These are phyloP conservation scores for Drosophila sucinea DNA, from an alignment of 1,140 invertebrate genomes.

Conservation along the genomic window DNA sequence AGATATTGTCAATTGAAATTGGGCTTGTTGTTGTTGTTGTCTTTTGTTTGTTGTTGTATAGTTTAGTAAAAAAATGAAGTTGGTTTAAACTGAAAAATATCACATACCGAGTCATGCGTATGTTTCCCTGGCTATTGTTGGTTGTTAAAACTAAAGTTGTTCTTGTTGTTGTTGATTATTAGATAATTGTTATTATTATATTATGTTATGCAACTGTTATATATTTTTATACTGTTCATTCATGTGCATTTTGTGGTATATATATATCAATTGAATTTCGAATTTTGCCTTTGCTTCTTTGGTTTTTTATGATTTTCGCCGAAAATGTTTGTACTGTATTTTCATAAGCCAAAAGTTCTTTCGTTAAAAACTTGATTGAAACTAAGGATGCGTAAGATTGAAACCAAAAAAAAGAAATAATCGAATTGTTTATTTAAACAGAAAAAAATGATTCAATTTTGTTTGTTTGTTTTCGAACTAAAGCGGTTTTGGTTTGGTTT, in stretches of 20 bases:
- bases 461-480: conserved; percentile 40
- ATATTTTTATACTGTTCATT: conserved; percentile 66
- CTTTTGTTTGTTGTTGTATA: conserved; percentile 53
- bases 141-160: conserved; percentile 79
- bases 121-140: conserved; percentile 83
- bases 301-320: conserved; percentile 22
- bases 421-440: conserved; percentile 23
- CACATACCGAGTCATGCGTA: conserved; percentile 82
- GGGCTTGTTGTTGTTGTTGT: conserved; percentile 59
- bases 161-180: conserved; percentile 46
- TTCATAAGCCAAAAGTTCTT: conserved; percentile 74
- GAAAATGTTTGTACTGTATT: conserved; percentile 52
- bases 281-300: conserved; percentile 53
- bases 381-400: conserved; percentile 69
- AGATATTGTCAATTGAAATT: conserved; percentile 73
- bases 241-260: conserved; percentile 66
- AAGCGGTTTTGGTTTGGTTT: conserved; percentile 39
- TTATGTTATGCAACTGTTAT: conserved; percentile 67
- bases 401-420: conserved; percentile 45
- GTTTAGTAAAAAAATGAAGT: conserved; percentile 63
- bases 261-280: conserved; percentile 72
- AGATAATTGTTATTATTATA: conserved; percentile 37
- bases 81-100: conserved; percentile 76
- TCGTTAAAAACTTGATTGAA: conserved; percentile 36
- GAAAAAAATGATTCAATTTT: conserved; percentile 42